A percentile compares a stretch with the other conserved stretches of the same genome.
These are phyloP conservation scores for Leptopilina boulardi DNA, from an alignment of 1,140 invertebrate species.

Conservation along the genomic window DNA sequence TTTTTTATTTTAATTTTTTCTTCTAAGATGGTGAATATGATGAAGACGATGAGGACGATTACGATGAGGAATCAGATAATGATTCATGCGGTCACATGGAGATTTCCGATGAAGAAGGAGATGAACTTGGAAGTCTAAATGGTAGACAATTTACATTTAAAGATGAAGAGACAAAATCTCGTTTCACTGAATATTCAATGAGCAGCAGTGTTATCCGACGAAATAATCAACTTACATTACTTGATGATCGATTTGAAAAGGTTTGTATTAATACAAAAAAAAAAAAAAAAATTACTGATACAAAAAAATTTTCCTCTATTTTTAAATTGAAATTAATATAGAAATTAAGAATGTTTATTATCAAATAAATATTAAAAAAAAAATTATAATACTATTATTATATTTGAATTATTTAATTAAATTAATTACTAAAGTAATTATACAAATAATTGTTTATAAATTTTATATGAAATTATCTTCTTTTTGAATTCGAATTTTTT, in stretches of 20 bases:
- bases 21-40: constrained; percentile 43
- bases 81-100: constrained; percentile 65
- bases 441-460: no score
- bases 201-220: constrained; percentile 92
- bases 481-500: no score
- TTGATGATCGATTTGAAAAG: constrained; percentile 95
- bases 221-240: constrained; percentile 87
- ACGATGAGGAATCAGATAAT: constrained; percentile 67
- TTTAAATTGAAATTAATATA: no score
- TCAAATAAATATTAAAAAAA: no score
- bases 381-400: no score
- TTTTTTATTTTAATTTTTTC: constrained; percentile 23
- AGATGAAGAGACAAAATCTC: constrained; percentile 89
- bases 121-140: constrained; percentile 77
- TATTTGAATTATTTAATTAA: no score
- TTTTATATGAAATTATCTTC: no score
- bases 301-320: no score
- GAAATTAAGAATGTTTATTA: no score
- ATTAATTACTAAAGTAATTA: no score
- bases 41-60: constrained; percentile 71
- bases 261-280: constrained; percentile 74
- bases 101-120: constrained; percentile 71
- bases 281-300: no score
- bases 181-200: constrained; percentile 96
- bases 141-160: constrained; percentile 75